Evolutionary conservation across 2,113 vertebrate species (phyloP), one percentile per base, ranked within the genome.

Genomic region (Prunella fulvescens): DNA sequence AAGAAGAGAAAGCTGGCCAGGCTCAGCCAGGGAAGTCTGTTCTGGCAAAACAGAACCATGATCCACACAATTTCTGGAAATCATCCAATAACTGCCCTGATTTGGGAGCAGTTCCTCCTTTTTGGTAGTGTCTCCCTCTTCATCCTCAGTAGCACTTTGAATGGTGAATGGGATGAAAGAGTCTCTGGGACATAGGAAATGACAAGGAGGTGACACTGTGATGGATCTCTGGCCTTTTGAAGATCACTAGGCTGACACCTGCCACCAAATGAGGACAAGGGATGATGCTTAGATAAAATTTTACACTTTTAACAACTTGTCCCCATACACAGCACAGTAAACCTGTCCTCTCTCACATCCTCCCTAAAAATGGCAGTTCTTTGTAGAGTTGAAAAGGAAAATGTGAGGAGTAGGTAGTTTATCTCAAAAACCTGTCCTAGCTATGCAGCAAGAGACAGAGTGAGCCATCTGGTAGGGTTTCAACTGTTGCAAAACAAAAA

Each of bases 31-130:
- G 10, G 20, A 25, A 69, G 8, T 25, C 25, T 3, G 2, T 23
- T 24, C 19, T 66, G 51, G 56, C 2, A 9, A 85, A 74, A 22
- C 19, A 74, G 45, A 85, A 54, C 17, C 33, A 40, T 33, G 45
- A 11, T 16, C 29, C 12, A 65, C 19, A 35, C 5, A 18, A 9
- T n/a, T 42, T 77, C 26, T 56, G 48, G 15, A 85, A 39, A n/a
- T 23, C 8, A n/a, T 31, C 19, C 39, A 44, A 48, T 57, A 51
- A 10, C 15, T 44, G 26, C 14, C 31, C 28, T 0, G 0, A 12
- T 12, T 7, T 56, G 23, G 31, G 26, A 86, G 24, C 19, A 20
- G 17, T 44, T 9, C 11, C 7, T 88, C 11, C 11, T 73, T 33
- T 57, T 51, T 3, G 5, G 8, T 47, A 7, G 20, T 17, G 9